phyloP scores from a whole-genome alignment of 1,140 invertebrate genomes.

The Maniola jurtina region DNA sequence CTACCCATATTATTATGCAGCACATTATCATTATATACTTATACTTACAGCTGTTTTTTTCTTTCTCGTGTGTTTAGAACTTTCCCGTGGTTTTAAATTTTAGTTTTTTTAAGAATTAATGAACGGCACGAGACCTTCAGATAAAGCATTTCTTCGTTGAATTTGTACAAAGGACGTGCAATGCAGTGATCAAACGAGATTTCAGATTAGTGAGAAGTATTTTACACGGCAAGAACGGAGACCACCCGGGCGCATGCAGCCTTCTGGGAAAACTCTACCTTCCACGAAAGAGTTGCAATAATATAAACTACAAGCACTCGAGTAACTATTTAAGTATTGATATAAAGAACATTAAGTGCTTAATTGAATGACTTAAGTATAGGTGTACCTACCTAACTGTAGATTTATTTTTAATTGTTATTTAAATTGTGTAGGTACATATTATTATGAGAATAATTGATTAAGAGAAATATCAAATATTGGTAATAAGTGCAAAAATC shows the following conservation, averaged over 20 bases:
- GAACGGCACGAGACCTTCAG: background rate
- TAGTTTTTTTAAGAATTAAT: background rate
- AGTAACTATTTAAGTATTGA: background rate
- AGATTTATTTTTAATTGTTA: no score
- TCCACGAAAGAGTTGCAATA: constrained; percentile 43
- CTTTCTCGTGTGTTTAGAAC: constrained; percentile 26
- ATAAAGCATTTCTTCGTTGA: background rate
- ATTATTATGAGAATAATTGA: no score
- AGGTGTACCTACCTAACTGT: no score
- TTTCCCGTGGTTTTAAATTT: constrained; percentile 13
- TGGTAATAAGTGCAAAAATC: no score
- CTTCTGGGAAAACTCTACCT: constrained; percentile 72
- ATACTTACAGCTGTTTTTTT: constrained; percentile 55
- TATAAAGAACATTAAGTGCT: background rate
- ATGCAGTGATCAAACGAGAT: background rate
- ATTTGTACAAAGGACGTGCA: background rate
- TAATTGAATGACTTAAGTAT: no score
- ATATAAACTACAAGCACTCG: background rate
- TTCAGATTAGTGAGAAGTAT: no score
- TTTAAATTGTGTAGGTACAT: no score
- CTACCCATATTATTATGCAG: constrained; percentile 35
- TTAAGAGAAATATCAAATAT: background rate
- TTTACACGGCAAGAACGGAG: constrained; percentile 13
- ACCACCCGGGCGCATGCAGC: constrained; percentile 54
- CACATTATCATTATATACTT: constrained; percentile 32